Evolutionary conservation across 2,113 vertebrate genomes (phyloP).

Genomic region (western clawed frog (Xenopus tropicalis)): UCB_Xtro_10.0 CM004447.2:63400501-63401000

Average conservation of each 20-base stretch:
- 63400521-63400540: constrained; percentile 35
- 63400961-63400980: constrained; percentile 85
- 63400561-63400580: constrained; percentile 58
- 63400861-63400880: constrained; percentile 69
- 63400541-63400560: constrained; percentile 47
- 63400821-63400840: constrained; percentile 82
- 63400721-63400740: too few species aligned
- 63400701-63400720: too few species aligned
- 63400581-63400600: constrained; percentile 65
- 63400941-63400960: constrained; percentile 80
- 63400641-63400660: constrained; percentile 77
- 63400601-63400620: constrained; percentile 62
- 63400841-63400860: constrained; percentile 66
- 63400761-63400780: too few species aligned
- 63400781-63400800: constrained; percentile 81
- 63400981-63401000: constrained; percentile 84
- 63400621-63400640: constrained; percentile 78
- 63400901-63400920: constrained; percentile 83
- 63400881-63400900: constrained; percentile 72
- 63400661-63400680: too few species aligned
- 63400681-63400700: too few species aligned
- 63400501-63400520: constrained; percentile 10
- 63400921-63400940: constrained; percentile 80
- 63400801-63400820: constrained; percentile 84
- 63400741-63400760: too few species aligned